These are phyloP conservation scores for Saimiri boliviensis DNA, from an alignment of 2,113 vertebrate genomes.

Conservation along the genomic window DNA sequence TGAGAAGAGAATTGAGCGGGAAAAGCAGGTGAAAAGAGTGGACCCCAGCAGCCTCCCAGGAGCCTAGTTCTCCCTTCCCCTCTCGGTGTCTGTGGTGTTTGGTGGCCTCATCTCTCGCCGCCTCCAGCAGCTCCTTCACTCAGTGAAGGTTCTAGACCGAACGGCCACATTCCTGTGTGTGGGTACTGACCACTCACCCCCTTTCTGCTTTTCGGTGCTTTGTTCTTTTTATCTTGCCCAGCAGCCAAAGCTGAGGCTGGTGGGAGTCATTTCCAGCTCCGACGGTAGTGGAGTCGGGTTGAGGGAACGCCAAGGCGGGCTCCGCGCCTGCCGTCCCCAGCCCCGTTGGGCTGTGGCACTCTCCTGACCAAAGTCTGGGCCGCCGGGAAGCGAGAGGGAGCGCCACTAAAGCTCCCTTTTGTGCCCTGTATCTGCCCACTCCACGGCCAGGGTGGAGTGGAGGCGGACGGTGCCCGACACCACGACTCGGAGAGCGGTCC, in stretches of 20 bases:
- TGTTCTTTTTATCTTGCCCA: background rate
- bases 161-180: background rate
- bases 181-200: background rate
- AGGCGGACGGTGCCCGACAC: background rate
- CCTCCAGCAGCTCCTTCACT: background rate
- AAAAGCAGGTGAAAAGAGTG: background rate
- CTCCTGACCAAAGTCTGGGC: background rate
- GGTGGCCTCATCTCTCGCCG: background rate
- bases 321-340: background rate
- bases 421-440: background rate
- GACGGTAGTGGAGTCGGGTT: background rate
- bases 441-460: background rate
- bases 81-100: accelerated
- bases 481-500: accelerated
- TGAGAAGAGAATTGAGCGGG: background rate
- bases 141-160: background rate
- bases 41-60: background rate
- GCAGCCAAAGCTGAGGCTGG: background rate
- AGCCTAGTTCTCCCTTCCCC: background rate
- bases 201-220: background rate
- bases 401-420: background rate
- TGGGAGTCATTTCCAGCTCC: background rate
- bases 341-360: background rate
- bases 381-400: background rate
- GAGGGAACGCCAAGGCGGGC: no score